phyloP scores from a whole-genome alignment of 1,140 invertebrate genomes.

The Anastrepha ludens region DNA sequence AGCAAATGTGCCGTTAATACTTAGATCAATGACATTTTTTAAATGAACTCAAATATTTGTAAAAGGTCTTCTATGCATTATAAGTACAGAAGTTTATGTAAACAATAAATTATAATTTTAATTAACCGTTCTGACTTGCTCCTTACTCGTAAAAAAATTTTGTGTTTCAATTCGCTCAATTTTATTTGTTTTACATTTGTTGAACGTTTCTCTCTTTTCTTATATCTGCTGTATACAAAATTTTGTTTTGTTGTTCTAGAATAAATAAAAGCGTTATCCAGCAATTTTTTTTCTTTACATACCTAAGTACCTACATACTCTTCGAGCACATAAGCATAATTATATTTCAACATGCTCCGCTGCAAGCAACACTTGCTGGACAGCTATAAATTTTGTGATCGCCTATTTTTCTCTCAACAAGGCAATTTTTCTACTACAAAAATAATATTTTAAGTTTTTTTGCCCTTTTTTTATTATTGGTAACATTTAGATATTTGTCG shows the following conservation, averaged over 20 bases:
- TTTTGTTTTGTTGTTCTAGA: not conserved
- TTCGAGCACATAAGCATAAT: no score
- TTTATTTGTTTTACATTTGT: not conserved
- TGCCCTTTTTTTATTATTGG: not conserved
- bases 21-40: no score
- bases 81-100: no score
- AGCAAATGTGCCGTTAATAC: no score
- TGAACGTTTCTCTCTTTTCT: not conserved
- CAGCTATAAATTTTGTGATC: slow-evolving; percentile 3
- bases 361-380: not conserved
- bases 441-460: no score
- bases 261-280: not conserved
- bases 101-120: not conserved
- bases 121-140: not conserved
- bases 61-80: no score
- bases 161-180: not conserved
- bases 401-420: slow-evolving; percentile 33
- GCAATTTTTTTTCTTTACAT: no score
- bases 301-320: not conserved
- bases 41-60: no score
- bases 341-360: not conserved
- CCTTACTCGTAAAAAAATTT: not conserved
- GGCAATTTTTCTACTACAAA: not conserved
- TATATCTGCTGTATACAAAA: not conserved
- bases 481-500: not conserved